Percentiles rank a stretch among this genome's conserved stretches.
These are phyloP conservation scores for Strigamia transsilvanica DNA, from an alignment of 2,888 invertebrate species.

Conservation along the genomic window DNA sequence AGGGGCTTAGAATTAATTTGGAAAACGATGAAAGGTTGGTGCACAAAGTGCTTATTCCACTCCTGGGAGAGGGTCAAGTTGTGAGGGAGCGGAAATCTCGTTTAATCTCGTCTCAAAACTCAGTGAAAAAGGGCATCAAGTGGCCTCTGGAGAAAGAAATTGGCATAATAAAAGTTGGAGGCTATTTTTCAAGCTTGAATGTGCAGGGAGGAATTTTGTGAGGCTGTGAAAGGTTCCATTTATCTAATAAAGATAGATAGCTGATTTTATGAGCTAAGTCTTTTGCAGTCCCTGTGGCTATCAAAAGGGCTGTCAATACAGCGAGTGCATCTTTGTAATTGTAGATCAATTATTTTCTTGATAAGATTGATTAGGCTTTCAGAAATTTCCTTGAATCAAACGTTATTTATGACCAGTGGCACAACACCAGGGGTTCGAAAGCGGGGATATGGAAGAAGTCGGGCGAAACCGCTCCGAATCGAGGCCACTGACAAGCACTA, in stretches of 20 bases:
- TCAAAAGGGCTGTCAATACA: neutral
- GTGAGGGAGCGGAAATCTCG: conserved; percentile 8
- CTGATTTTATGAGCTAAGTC: conserved; percentile 3
- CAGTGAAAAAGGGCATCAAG: conserved; percentile 8
- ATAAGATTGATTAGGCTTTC: neutral
- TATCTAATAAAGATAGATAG: conserved; percentile 8
- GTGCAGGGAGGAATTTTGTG: conserved; percentile 8
- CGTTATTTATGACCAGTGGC: neutral
- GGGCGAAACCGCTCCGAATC: too few relatives aligned
- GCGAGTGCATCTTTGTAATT: neutral
- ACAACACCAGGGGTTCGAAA: too few relatives aligned
- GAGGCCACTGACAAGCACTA: too few relatives aligned
- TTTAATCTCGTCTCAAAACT: conserved; percentile 8
- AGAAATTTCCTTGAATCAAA: neutral
- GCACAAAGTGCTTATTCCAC: conserved; percentile 8
- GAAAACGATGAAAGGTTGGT: neutral
- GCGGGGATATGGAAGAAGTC: too few relatives aligned
- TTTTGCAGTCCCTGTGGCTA: conserved; percentile 8
- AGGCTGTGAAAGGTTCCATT: conserved; percentile 8
- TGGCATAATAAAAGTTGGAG: conserved; percentile 8
- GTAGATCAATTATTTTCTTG: neutral
- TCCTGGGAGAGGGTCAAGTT: conserved; percentile 2
- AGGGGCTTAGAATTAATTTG: neutral
- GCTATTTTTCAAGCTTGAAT: conserved; percentile 2
- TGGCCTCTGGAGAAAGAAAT: conserved; percentile 8